Evolutionary conservation across 92 coral and sea anemone species (phyloP), one percentile per base, ranked within the genome.

Genomic region (Pocillopora meandrina): DNA sequence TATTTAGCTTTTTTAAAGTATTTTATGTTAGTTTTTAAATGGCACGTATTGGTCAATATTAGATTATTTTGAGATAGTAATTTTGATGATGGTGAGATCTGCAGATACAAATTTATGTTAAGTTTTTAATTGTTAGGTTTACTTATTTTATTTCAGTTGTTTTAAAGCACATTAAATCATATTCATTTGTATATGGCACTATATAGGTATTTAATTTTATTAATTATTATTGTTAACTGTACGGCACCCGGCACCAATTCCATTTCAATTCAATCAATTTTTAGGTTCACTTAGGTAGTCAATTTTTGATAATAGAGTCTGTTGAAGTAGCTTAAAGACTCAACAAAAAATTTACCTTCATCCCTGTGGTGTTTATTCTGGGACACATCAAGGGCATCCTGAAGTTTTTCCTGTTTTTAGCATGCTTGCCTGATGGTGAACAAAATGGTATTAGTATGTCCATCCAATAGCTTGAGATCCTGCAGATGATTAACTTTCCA

Each of bases 381-480:
- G 81, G 94, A 77, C 91, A 96, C 62, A 82, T 94, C 21, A 92
- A 98, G 99, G 99, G 99, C 9, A 96, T 98, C 35, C 76, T 90
- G 21, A 78, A 93, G 36, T 93, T 92, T 82, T 81, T 87, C 63
- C 68, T 86, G 34, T 81, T 79, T 9, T 52, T 86, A 77, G 74
- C 71, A 33, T 77, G 77, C 16, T 33, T 55, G 47, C 82, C 72
- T 21, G 62, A 26, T 26, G 0, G 26, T 26, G 26, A 1, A 26
- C 26, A 26, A 26, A 26, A 26, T 26, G 26, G 75, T 13, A 74
- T 75, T 19, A 20, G 52, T 7, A 59, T 62, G 20, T 68, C 74
- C 18, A 9, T 13, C 9, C 71, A 23, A 34, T 77, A 82, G 81
- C 89, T 92, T 34, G 62, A 80, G 33, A 67, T 90, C 56, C 83